phyloP scores from a whole-genome alignment of 1,140 invertebrate genomes.

The Ips nitidus region DNA sequence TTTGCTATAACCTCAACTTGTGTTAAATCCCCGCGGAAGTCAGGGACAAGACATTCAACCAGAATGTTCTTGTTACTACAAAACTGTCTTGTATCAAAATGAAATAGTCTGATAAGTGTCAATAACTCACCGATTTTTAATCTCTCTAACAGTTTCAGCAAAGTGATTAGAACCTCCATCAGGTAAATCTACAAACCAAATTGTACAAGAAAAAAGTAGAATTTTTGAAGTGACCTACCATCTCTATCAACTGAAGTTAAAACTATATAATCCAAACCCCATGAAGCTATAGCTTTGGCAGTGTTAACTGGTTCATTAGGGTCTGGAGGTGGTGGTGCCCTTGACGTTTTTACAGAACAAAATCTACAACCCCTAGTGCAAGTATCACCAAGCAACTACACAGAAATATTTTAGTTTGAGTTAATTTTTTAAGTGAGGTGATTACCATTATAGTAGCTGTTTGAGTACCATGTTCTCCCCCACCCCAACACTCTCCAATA shows the following conservation, averaged over 20 bases:
- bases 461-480: constrained; percentile 81
- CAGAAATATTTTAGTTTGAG: not conserved
- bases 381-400: constrained; percentile 86
- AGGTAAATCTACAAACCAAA: constrained; percentile 67
- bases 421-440: not conserved
- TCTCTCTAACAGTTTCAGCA: constrained; percentile 83
- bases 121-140: constrained; percentile 65
- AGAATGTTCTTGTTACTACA: constrained; percentile 80
- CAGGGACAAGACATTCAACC: constrained; percentile 96
- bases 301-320: constrained; percentile 91
- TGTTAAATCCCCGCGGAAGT: constrained; percentile 85
- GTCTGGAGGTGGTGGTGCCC: constrained; percentile 88
- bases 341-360: constrained; percentile 97
- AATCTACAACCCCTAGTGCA: constrained; percentile 93
- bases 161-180: constrained; percentile 93
- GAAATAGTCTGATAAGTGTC: not conserved
- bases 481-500: constrained; percentile 99
- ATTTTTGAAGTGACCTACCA: constrained; percentile 58
- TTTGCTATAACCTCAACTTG: constrained; percentile 76
- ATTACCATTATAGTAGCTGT: constrained; percentile 89
- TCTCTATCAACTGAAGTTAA: constrained; percentile 98
- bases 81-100: constrained; percentile 16
- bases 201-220: not conserved
- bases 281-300: constrained; percentile 86
- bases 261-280: constrained; percentile 97